Evolutionary conservation across 2,113 vertebrate genomes (phyloP), one percentile per base, ranked within the genome.

Genomic region (Alaudala cheleensis): DNA sequence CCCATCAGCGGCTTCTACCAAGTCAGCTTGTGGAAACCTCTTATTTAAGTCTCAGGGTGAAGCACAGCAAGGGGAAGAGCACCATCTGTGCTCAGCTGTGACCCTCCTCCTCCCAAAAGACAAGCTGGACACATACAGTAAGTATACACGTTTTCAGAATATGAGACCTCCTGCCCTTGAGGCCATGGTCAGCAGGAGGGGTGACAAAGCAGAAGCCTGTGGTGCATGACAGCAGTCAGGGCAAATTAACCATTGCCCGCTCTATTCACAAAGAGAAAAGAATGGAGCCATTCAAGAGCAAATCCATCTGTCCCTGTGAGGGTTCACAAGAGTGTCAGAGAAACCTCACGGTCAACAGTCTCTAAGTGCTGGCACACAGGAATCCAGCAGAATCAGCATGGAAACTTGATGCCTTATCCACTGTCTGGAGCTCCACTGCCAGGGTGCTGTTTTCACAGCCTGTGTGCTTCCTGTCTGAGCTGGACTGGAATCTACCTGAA

Each of bases 241-340:
- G 89, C 77, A 92, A 96, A 93, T 89, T 94, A 96, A 96, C 94
- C 85, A 86, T 57, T 78, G 91, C 65, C 65, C 0, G 9, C 45
- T 92, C 86, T 91, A 69, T 89, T 97, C 93, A 89, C 57, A 79
- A 79, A 69, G 73, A 95, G 84, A 69, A 89, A 95, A 95, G 83
- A 96, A 96, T 65, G 70, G 81, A 95, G 91, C 86, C 91, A 95
- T 95, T 95, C 91, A 95, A 81, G 86, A 95, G 91, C 81, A 87
- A 91, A 95, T 69, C 89, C 95, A 91, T 95, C 95, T 92, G 93
- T 91, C 86, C 89, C 73, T 79, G 72, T 7, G 65, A 91, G 84
- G 86, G 94, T 92, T 96, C 96, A 91, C 73, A 69, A 57, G 70
- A 67, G 84, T 87, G 86, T 95, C 95, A 93, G 73, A 91, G 91